Base-by-base conservation (phyloP, 2,888 invertebrate species). In the Priocnemis perturbator region DNA sequence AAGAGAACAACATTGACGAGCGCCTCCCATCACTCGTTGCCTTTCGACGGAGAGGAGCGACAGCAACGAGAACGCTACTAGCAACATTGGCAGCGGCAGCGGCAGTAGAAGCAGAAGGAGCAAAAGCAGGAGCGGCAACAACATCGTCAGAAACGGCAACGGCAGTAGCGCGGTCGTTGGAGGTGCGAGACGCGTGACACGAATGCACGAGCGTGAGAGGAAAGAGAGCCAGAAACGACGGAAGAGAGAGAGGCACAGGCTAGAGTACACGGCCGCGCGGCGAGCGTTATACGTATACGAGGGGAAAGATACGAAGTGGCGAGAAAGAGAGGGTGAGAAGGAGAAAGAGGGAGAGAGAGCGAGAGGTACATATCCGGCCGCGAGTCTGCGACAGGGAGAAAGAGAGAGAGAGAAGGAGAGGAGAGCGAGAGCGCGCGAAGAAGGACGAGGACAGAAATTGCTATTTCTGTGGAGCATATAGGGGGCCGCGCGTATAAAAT, bases 391-490 rank as follows among this genome's bases (percentile, higher is more conserved):
- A 21, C 20, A 45, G 48, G 60, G 30, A 60, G 26, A 55, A 37
- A 44, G 47, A 64, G 52, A 26, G 60, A 30, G 55, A 37, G 50
- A 53, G 57, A 55, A 52, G 59, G 60, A 64, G 64, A 67, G 67
- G 67, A 60, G 73, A 71, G 70, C 70, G 76, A 71, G 64, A 64
- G 71, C 67, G 76, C 64, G 70, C 55, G 73, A 82, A 82, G 75
- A 67, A 81, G 83, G 81, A 83, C 79, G 47, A 75, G 81, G 77
- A 77, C 78, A 75, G 78, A 79, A 73, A 81, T 79, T 76, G 88
- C 86, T 88, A 88, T 88, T 88, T 88, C 89, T 86, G 90, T 88
- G 82, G 86, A 85, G 80, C 83, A 72, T 75, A 76, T 76, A 82
- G 82, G 84, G 82, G 83, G 80, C 84, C 83, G 82, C 79, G 76